These are phyloP conservation scores for Drosophila neutralis DNA, from an alignment of 2,888 invertebrate genomes.

Conservation along the genomic window DNA sequence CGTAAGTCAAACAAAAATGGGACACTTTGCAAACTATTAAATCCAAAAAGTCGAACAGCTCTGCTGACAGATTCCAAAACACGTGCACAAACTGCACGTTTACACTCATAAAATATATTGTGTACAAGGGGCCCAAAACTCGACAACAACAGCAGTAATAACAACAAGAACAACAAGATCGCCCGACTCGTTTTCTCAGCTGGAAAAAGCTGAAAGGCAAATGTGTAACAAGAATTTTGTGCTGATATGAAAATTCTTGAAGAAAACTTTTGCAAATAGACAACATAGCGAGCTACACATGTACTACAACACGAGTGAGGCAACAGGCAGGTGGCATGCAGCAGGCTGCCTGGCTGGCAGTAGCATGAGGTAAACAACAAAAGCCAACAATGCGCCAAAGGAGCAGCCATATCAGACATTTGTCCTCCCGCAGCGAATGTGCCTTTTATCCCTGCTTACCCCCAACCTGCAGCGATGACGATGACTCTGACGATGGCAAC, in stretches of 20 bases:
- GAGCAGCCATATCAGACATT: constrained; percentile 52
- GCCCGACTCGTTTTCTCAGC: constrained; percentile 16
- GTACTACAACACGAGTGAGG: constrained; percentile 22
- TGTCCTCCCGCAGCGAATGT: constrained; percentile 19
- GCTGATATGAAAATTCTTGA: constrained; percentile 58
- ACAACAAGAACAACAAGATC: constrained; percentile 12
- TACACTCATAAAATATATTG: constrained; percentile 55
- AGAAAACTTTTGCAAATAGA: constrained; percentile 63
- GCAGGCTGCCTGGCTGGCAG: neutral
- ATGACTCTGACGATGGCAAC: constrained; percentile 51
- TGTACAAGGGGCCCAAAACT: constrained; percentile 36
- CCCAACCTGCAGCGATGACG: constrained; percentile 11
- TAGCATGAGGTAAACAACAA: constrained; percentile 52
- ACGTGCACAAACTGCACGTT: constrained; percentile 66
- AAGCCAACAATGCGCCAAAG: constrained; percentile 64
- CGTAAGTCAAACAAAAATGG: constrained; percentile 35
- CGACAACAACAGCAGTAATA: constrained; percentile 34
- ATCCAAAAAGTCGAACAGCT: constrained; percentile 69
- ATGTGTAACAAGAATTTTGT: constrained; percentile 60
- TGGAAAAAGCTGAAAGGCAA: constrained; percentile 46
- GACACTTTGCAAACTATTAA: constrained; percentile 68
- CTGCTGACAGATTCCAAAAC: constrained; percentile 75
- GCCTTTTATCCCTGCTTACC: neutral
- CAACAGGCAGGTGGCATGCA: constrained; percentile 14
- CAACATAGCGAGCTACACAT: constrained; percentile 51